Evolutionary conservation across 2,113 vertebrate genomes (phyloP).

Genomic region (Corydoras maculifer): DNA sequence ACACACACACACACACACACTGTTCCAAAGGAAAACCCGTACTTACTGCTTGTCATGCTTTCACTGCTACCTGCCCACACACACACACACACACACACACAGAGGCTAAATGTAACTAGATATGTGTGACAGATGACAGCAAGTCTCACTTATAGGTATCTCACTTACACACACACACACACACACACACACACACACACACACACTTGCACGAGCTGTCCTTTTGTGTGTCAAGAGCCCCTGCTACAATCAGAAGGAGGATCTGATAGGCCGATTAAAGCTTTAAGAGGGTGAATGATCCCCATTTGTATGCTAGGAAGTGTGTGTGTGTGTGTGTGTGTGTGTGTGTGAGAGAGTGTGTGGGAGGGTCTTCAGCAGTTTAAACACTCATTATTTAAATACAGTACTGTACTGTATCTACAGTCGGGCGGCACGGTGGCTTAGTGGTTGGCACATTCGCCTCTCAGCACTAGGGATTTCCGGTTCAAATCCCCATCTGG

Average conservation of each 20-base stretch:
- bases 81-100: constrained; percentile 41
- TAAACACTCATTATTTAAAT: constrained; percentile 16
- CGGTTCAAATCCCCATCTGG: too few species aligned
- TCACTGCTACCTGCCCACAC: constrained; percentile 80
- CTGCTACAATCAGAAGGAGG: constrained; percentile 27
- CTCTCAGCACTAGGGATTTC: too few species aligned
- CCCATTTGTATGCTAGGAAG: constrained; percentile 1
- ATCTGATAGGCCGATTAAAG: constrained; percentile 41
- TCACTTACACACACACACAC: constrained; percentile 12
- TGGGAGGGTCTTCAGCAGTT: constrained; percentile 15
- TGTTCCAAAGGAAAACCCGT: constrained; percentile 80
- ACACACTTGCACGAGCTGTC: neutral
- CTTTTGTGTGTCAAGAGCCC: constrained; percentile 33
- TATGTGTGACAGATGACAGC: constrained; percentile 44
- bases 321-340: constrained; percentile 8
- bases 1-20: constrained; percentile 28
- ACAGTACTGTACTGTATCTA: too few species aligned
- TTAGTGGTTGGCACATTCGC: too few species aligned
- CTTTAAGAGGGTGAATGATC: constrained; percentile 33
- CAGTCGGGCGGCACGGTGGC: too few species aligned
- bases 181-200: constrained; percentile 10
- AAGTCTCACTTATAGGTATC: constrained; percentile 35
- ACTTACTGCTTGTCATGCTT: constrained; percentile 90
- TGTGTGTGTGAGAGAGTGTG: constrained; percentile 11
- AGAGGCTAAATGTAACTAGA: constrained; percentile 58